phyloP scores from a whole-genome alignment of 2,888 invertebrate genomes.

The Hirtodrosophila confusa region DNA sequence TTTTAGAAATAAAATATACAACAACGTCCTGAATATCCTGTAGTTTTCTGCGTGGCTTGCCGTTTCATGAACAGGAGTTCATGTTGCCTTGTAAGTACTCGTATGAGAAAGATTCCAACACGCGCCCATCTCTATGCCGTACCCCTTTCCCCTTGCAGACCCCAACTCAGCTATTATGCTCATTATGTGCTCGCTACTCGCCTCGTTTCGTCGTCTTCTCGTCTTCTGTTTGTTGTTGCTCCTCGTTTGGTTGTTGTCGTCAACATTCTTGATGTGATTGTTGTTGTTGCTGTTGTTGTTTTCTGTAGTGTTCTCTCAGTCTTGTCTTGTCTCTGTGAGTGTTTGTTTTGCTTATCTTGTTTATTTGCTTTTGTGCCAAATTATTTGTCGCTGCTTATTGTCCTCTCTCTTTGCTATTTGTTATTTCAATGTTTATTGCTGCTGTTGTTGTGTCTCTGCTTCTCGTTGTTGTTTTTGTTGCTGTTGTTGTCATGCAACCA shows the following conservation, averaged over 20 bases:
- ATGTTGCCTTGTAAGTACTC: too few relatives aligned
- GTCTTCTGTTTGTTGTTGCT: constrained; percentile 19
- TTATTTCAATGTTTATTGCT: constrained; percentile 32
- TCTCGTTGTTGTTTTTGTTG: constrained; percentile 9
- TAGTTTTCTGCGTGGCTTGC: too few relatives aligned
- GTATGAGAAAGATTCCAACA: too few relatives aligned
- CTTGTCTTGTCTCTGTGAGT: constrained; percentile 28
- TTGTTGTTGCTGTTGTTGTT: constrained; percentile 18
- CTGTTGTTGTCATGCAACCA: constrained; percentile 14
- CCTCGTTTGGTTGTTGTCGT: constrained; percentile 20
- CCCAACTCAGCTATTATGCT: constrained; percentile 60
- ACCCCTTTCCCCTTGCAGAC: neutral
- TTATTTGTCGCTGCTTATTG: constrained; percentile 58
- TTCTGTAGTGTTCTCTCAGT: constrained; percentile 29
- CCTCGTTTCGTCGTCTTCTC: constrained; percentile 60
- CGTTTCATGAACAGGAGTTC: too few relatives aligned
- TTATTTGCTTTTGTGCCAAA: constrained; percentile 64
- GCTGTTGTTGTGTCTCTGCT: neutral
- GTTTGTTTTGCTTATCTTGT: constrained; percentile 63
- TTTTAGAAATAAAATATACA: too few relatives aligned
- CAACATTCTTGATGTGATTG: constrained; percentile 16
- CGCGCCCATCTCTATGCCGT: too few relatives aligned
- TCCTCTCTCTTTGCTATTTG: constrained; percentile 29
- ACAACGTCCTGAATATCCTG: too few relatives aligned
- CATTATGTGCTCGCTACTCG: constrained; percentile 66